Evolutionary conservation across 2,113 vertebrate species (phyloP).

Genomic region (Pseudonaja textilis): DNA sequence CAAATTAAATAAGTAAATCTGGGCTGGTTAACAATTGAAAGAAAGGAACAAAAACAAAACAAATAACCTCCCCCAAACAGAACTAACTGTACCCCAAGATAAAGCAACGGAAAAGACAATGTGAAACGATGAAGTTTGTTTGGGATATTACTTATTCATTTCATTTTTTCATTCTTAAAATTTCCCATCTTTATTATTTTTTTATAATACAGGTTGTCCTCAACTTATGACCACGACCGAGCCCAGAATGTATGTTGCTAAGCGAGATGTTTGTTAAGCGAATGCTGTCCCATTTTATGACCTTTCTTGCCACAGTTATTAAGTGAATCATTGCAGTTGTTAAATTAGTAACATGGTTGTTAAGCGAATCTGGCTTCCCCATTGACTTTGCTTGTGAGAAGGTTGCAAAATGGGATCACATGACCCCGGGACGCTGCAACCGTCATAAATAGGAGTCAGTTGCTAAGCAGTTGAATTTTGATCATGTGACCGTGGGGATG

Average conservation of each 20-base stretch:
- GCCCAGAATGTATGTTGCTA: not conserved
- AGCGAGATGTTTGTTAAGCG: not conserved
- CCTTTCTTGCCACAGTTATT: not conserved
- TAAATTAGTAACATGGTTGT: not conserved
- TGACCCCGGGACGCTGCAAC: too few relatives aligned
- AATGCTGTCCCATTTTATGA: not conserved
- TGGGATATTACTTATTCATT: not conserved
- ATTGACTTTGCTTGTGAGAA: not conserved
- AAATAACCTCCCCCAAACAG: too few relatives aligned
- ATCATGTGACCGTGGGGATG: not conserved
- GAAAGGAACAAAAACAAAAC: not conserved
- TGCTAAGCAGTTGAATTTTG: not conserved
- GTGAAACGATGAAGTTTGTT: not conserved
- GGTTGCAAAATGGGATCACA: fast-evolving
- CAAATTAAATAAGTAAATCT: not conserved
- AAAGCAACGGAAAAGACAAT: not conserved
- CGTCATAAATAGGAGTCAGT: not conserved
- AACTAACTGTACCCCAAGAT: not conserved
- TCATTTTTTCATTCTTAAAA: too few relatives aligned
- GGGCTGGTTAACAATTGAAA: not conserved
- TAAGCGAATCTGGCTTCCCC: not conserved
- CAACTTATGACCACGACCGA: not conserved
- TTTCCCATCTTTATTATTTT: too few relatives aligned
- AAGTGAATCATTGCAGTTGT: not conserved
- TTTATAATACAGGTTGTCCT: too few relatives aligned